phyloP scores from a whole-genome alignment of 1,140 invertebrate species.

The Pachypeltis micranthus region DNA sequence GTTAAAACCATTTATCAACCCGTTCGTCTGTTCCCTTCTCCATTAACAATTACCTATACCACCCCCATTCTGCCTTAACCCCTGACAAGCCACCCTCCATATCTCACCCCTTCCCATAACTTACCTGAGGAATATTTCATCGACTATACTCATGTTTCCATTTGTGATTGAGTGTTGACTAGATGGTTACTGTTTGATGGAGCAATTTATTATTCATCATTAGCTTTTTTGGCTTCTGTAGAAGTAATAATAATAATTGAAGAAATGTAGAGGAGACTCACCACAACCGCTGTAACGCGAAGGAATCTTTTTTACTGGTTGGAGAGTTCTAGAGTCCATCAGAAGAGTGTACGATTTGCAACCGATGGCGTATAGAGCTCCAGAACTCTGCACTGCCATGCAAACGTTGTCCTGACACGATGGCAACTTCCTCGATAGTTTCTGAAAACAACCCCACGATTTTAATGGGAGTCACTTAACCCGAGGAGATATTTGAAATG shows the following conservation, averaged over 20 bases:
- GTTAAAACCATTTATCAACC: too few relatives aligned
- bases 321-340: slow-evolving; percentile 74
- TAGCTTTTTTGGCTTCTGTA: not conserved
- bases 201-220: not conserved
- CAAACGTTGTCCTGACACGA: slow-evolving; percentile 89
- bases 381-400: slow-evolving; percentile 69
- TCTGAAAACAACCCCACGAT: slow-evolving; percentile 51
- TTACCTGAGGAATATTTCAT: too few relatives aligned
- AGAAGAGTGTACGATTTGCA: slow-evolving; percentile 85
- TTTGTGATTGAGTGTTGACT: not conserved
- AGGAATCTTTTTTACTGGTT: slow-evolving; percentile 52
- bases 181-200: not conserved
- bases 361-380: slow-evolving; percentile 78
- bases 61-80: too few relatives aligned
- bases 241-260: slow-evolving; percentile 11
- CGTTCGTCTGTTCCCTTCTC: too few relatives aligned
- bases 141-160: too few relatives aligned
- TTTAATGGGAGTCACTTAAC: too few relatives aligned
- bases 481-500: too few relatives aligned
- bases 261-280: too few relatives aligned
- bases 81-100: too few relatives aligned
- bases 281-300: slow-evolving; percentile 71
- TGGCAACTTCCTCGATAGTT: slow-evolving; percentile 71
- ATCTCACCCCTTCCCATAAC: too few relatives aligned
- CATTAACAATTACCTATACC: too few relatives aligned